Percentiles rank a stretch among this genome's conserved stretches.
Conservation (phyloP, 2,797 vertebrate species). For the Macroramphosus scolopax region DNA sequence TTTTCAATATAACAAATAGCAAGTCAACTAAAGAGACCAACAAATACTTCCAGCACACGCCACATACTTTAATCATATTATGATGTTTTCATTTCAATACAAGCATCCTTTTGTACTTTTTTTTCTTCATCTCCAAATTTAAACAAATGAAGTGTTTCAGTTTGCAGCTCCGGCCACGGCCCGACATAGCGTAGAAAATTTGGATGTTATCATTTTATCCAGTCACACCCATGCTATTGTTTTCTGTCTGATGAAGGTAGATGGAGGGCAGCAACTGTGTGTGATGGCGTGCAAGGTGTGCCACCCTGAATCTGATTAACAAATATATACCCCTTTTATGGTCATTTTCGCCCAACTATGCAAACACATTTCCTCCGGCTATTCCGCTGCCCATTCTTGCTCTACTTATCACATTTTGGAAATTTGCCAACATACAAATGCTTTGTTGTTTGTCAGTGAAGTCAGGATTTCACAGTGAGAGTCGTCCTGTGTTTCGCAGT, state of each 20-base stretch:
- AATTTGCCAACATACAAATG: conserved; percentile 59
- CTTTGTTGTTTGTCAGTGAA: conserved; percentile 67
- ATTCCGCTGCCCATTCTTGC: conserved; percentile 51
- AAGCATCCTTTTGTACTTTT: conserved; percentile 39
- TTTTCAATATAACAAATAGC: no score
- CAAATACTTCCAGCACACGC: no score
- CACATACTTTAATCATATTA: no score
- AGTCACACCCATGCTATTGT: conserved; percentile 67
- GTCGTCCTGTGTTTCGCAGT: conserved; percentile 23
- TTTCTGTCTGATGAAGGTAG: conserved; percentile 35
- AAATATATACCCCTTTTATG: conserved; percentile 80
- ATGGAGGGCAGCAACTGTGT: conserved; percentile 39
- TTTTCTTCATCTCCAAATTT: conserved; percentile 29
- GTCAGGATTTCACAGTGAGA: conserved; percentile 51
- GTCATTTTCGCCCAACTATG: conserved; percentile 79
- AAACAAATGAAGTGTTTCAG: conserved; percentile 39
- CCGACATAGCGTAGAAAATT: conserved; percentile 26
- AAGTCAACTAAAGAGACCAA: no score
- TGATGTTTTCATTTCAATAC: conserved; percentile 12
- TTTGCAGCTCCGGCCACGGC: conserved; percentile 30
- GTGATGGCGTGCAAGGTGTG: conserved; percentile 71
- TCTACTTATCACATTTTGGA: conserved; percentile 62
- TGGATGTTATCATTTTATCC: conserved; percentile 55
- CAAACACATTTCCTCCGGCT: conserved; percentile 73
- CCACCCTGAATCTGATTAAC: conserved; percentile 79